phyloP scores from a whole-genome alignment of 2,797 vertebrate genomes.

The Mallotus villosus region DNA sequence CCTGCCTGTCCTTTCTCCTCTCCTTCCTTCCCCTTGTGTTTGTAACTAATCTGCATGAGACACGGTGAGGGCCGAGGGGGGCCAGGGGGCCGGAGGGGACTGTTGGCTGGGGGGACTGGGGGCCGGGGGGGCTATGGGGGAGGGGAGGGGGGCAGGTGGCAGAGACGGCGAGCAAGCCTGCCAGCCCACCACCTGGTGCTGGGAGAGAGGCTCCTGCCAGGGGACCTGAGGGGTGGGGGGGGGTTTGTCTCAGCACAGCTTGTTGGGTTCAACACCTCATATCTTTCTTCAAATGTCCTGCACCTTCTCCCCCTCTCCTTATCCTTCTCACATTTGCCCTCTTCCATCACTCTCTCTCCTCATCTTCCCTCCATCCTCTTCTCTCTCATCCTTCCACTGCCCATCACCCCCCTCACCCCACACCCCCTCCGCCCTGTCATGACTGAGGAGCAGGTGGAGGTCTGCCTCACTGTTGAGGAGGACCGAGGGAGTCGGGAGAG shows the following conservation, averaged over 20 bases:
- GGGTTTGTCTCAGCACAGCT: constrained; percentile 68
- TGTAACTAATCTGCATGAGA: constrained; percentile 55
- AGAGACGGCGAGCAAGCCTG: no score
- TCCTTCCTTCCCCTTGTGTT: constrained; percentile 22
- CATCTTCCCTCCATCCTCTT: constrained; percentile 14
- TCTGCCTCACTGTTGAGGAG: constrained; percentile 33
- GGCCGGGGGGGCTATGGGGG: constrained; percentile 64
- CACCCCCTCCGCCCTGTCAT: constrained; percentile 38
- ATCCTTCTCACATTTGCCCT: constrained; percentile 23
- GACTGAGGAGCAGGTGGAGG: constrained; percentile 47
- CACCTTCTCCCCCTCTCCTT: constrained; percentile 5
- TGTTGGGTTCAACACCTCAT: constrained; percentile 74
- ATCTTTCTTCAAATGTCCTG: constrained; percentile 8
- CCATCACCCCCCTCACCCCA: constrained; percentile 51
- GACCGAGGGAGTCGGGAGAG: constrained; percentile 33
- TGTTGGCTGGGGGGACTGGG: constrained; percentile 32
- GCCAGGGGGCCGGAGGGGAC: constrained; percentile 8
- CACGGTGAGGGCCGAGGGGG: constrained; percentile 39
- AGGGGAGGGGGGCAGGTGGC: constrained; percentile 40
- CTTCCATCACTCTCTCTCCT: constrained; percentile 13
- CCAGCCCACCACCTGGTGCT: constrained; percentile 68
- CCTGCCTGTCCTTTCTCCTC: constrained; percentile 47
- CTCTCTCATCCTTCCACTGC: constrained; percentile 24
- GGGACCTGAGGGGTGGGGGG: constrained; percentile 21
- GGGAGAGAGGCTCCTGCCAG: constrained; percentile 25